Percentiles rank a stretch among this genome's conserved stretches.
Conservation (phyloP, 1,140 invertebrate genomes). For the Lordiphosa mommai region DNA sequence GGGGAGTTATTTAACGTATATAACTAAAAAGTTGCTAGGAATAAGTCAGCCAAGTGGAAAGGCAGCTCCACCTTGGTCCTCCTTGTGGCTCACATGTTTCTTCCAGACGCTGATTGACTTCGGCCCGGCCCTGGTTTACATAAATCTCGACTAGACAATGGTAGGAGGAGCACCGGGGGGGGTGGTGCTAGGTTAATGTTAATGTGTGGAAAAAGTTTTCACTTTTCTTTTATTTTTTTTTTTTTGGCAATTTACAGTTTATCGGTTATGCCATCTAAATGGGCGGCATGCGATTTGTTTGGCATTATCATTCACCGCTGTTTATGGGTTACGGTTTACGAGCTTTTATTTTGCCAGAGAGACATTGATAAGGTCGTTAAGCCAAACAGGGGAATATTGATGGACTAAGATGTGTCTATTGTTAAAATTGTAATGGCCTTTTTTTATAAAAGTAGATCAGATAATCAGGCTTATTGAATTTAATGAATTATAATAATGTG, state of each 20-base stretch:
- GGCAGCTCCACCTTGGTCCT: background rate
- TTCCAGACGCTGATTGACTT: slow-evolving; percentile 53
- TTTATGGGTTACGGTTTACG: slow-evolving; percentile 4
- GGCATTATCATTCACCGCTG: slow-evolving; percentile 66
- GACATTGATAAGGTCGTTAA: too few species aligned
- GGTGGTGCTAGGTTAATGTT: slow-evolving; percentile 52
- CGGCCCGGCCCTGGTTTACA: slow-evolving; percentile 18
- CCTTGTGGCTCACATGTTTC: slow-evolving; percentile 33
- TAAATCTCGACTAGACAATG: slow-evolving; percentile 47
- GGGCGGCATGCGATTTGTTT: slow-evolving; percentile 59
- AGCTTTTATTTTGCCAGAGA: too few species aligned
- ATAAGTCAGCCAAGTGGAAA: slow-evolving; percentile 63
- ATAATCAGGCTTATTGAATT: too few species aligned
- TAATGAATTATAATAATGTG: too few species aligned
- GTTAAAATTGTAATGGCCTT: too few species aligned
- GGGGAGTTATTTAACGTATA: slow-evolving; percentile 77
- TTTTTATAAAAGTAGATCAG: too few species aligned
- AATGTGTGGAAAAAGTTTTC: slow-evolving; percentile 59
- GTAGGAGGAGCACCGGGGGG: slow-evolving; percentile 28
- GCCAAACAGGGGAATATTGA: too few species aligned
- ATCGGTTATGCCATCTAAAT: slow-evolving; percentile 74
- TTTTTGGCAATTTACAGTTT: slow-evolving; percentile 66
- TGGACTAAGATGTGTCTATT: too few species aligned
- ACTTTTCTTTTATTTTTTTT: slow-evolving; percentile 29
- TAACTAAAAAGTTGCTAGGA: slow-evolving; percentile 50